Percentiles rank a stretch among this genome's conserved stretches.
Conservation (phyloP, 1,140 invertebrate genomes). For the Drosophila funebris region DNA sequence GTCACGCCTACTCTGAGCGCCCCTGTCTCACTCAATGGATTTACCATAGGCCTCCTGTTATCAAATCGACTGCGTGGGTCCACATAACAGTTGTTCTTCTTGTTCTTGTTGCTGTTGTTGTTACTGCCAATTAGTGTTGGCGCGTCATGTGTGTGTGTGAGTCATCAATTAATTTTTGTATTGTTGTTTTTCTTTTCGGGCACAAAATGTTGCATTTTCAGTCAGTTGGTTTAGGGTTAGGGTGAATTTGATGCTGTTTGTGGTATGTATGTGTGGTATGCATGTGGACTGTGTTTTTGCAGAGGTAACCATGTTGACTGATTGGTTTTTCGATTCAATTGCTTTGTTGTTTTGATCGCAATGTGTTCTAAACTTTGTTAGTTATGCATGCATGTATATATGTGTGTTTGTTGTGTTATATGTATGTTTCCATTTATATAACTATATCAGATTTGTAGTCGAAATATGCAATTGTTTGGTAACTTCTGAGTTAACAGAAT, state of each 20-base stretch:
- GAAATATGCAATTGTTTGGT: no score
- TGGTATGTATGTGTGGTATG: not conserved
- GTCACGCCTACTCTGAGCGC: not conserved
- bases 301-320: slow-evolving; percentile 56
- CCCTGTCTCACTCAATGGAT: slow-evolving; percentile 4
- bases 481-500: not conserved
- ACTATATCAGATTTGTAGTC: no score
- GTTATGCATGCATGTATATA: not conserved
- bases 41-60: slow-evolving; percentile 39
- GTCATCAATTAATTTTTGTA: slow-evolving; percentile 78
- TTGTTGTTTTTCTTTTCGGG: slow-evolving; percentile 55
- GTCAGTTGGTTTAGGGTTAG: slow-evolving; percentile 3
- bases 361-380: not conserved
- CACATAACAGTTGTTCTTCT: slow-evolving; percentile 33
- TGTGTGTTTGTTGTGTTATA: no score
- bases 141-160: slow-evolving; percentile 51
- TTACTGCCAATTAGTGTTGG: slow-evolving; percentile 77
- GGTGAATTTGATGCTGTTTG: slow-evolving; percentile 1
- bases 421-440: not conserved
- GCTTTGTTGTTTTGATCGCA: slow-evolving; percentile 26
- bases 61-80: slow-evolving; percentile 70
- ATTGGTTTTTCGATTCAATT: slow-evolving; percentile 68
- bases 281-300: slow-evolving; percentile 9
- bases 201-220: slow-evolving; percentile 40
- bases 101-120: slow-evolving; percentile 51